Percentiles rank a stretch among this genome's conserved stretches.
Evolutionary conservation across 2,113 vertebrate genomes (phyloP).

Genomic region (Rana temporaria): DNA sequence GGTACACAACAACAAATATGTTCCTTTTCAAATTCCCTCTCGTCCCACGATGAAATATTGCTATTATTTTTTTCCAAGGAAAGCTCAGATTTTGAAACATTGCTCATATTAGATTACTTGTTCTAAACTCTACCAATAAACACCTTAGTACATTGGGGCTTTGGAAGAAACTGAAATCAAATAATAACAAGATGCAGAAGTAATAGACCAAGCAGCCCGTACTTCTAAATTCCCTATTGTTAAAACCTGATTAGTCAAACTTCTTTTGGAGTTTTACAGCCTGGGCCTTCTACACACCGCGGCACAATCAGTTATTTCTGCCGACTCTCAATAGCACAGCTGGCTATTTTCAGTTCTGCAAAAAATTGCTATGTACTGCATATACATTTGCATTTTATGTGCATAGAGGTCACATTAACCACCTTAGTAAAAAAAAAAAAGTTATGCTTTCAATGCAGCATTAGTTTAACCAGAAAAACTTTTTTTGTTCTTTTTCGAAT

Average conservation of each 20-base stretch:
- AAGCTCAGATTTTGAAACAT: conserved; percentile 23
- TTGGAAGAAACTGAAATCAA: neutral
- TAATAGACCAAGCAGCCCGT: neutral
- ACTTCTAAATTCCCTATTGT: conserved; percentile 37
- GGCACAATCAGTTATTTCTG: neutral
- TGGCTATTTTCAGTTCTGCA: neutral
- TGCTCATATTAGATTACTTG: conserved; percentile 28
- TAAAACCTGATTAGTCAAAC: conserved; percentile 10
- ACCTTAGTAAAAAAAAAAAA: neutral
- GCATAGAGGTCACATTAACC: neutral
- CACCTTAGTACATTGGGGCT: neutral
- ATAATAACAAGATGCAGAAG: conserved; percentile 5
- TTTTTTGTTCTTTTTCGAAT: no score
- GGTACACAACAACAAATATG: neutral
- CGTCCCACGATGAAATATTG: neutral
- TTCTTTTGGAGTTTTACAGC: neutral
- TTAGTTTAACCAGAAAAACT: no score
- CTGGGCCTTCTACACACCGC: neutral
- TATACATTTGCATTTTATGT: neutral
- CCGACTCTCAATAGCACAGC: neutral
- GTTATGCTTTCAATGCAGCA: no score
- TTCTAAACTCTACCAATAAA: conserved; percentile 7
- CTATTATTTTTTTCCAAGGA: neutral
- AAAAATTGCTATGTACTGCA: neutral
- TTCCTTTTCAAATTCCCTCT: conserved; percentile 31